phyloP scores from a whole-genome alignment of 2,797 vertebrate species.

The Sebastes trivittatus region DNA sequence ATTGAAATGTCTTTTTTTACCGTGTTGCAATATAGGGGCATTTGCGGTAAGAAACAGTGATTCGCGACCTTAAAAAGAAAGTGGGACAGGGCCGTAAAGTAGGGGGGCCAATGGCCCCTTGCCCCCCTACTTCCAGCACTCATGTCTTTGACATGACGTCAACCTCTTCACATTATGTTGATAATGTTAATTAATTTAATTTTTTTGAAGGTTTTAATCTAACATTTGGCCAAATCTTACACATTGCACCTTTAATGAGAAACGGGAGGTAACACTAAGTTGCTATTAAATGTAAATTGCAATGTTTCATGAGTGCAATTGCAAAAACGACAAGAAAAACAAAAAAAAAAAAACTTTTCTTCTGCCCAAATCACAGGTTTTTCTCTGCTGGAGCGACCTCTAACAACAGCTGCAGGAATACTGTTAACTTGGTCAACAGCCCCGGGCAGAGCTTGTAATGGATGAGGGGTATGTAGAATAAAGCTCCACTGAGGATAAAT shows the following conservation, averaged over 20 bases:
- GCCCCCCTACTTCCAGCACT: no score
- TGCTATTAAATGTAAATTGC: background rate
- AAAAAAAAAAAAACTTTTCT: background rate
- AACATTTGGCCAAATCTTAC: no score
- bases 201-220: no score
- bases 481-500: constrained; percentile 86
- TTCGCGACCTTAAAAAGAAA: no score
- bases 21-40: no score
- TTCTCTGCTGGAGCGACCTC: constrained; percentile 87
- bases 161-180: no score
- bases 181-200: no score
- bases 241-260: background rate
- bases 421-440: constrained; percentile 80
- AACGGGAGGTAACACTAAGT: background rate
- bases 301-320: background rate
- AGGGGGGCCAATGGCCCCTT: no score
- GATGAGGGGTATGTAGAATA: constrained; percentile 89
- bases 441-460: constrained; percentile 82
- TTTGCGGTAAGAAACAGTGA: no score
- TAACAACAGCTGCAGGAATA: constrained; percentile 89
- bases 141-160: no score
- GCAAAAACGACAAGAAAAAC: background rate
- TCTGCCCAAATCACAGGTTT: constrained; percentile 66
- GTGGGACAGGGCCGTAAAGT: no score
- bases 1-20: no score